A percentile compares a stretch with the other conserved stretches of the same genome.
These are phyloP conservation scores for Drosophila simulans DNA, from an alignment of 1,140 invertebrate genomes.

Conservation along the genomic window DNA sequence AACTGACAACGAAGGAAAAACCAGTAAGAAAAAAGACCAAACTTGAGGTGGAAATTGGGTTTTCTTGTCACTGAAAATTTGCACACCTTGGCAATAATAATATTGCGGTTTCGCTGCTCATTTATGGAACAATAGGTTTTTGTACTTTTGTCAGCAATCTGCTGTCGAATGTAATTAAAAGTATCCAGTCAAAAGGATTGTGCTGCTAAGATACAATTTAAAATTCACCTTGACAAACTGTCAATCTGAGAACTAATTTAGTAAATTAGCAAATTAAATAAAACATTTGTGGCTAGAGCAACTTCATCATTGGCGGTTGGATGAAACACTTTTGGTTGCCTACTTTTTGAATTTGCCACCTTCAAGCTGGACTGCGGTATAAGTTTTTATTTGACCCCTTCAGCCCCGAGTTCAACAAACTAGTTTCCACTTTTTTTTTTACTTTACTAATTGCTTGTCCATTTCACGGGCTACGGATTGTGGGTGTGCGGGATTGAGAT, in stretches of 20 bases:
- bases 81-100: conserved; percentile 27
- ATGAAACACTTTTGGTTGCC: conserved; percentile 21
- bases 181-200: neutral
- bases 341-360: conserved; percentile 23
- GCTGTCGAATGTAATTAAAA: conserved; percentile 1
- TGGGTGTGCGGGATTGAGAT: conserved; percentile 2
- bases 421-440: conserved; percentile 22
- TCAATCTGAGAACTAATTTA: conserved; percentile 13
- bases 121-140: neutral
- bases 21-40: neutral
- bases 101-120: conserved; percentile 16
- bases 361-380: neutral
- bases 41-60: conserved; percentile 21
- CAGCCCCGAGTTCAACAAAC: conserved; percentile 17
- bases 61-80: conserved; percentile 23
- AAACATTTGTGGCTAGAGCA: neutral
- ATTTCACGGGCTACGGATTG: conserved; percentile 18
- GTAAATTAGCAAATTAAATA: conserved; percentile 30
- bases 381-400: conserved; percentile 33
- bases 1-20: conserved; percentile 10
- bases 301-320: conserved; percentile 14
- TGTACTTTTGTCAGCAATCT: neutral
- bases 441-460: conserved; percentile 42
- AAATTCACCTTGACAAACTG: conserved; percentile 3
- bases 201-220: neutral